A percentile compares a stretch with the other conserved stretches of the same genome.
Conservation (phyloP, 2,113 vertebrate genomes). For the Heteronetta atricapilla region DNA sequence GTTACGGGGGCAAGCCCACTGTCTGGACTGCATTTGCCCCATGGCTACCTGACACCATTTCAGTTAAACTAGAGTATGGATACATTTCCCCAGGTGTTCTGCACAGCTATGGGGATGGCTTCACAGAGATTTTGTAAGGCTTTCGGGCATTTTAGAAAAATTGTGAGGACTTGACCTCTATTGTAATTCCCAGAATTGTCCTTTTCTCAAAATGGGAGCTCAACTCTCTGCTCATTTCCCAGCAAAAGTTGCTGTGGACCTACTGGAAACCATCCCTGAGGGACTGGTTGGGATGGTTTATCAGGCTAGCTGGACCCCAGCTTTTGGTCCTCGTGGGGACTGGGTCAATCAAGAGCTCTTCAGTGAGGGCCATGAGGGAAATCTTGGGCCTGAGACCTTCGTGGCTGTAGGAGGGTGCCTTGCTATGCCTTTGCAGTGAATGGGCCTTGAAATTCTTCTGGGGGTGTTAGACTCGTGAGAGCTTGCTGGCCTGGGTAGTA, state of each 20-base stretch:
- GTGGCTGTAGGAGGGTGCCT: not conserved
- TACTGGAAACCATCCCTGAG: not conserved
- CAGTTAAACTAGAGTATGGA: not conserved
- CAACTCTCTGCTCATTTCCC: not conserved
- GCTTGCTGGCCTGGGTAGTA: not conserved
- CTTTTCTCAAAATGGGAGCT: not conserved
- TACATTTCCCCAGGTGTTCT: not conserved
- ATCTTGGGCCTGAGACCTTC: not conserved
- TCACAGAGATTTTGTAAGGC: not conserved
- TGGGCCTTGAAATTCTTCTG: not conserved
- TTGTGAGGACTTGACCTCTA: not conserved
- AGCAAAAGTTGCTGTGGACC: not conserved
- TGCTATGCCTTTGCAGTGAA: not conserved
- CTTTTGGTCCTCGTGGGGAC: not conserved
- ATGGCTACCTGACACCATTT: not conserved
- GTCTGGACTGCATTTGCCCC: not conserved
- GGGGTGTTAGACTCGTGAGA: not conserved
- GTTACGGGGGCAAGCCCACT: not conserved
- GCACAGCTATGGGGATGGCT: not conserved
- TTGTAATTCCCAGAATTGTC: not conserved
- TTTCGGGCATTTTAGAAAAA: not conserved
- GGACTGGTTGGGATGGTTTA: not conserved
- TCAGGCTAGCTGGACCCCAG: not conserved
- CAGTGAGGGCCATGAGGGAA: not conserved
- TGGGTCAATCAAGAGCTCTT: not conserved